These are phyloP conservation scores for Gymnodraco acuticeps DNA, from an alignment of 2,797 vertebrate species.

Conservation along the genomic window DNA sequence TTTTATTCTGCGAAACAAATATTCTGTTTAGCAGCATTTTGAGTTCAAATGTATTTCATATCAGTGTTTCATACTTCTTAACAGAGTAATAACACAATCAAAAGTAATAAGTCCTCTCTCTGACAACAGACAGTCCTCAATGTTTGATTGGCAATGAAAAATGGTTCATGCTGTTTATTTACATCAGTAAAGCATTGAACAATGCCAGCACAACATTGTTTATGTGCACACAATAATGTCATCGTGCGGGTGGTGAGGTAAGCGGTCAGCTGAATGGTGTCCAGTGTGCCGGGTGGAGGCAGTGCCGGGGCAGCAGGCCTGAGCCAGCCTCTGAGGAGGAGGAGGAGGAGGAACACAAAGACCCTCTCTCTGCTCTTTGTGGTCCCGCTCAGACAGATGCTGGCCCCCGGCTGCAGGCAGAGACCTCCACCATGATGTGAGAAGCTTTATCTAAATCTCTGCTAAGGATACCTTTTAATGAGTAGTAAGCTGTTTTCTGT, in stretches of 20 bases:
- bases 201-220: not conserved
- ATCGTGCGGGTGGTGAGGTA: slow-evolving; percentile 64
- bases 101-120: too few relatives aligned
- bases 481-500: slow-evolving; percentile 50
- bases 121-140: too few relatives aligned
- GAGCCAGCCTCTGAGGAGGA: slow-evolving; percentile 45
- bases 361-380: slow-evolving; percentile 44
- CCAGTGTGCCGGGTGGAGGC: slow-evolving; percentile 71
- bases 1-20: not conserved
- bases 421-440: slow-evolving; percentile 73
- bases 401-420: slow-evolving; percentile 19
- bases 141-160: too few relatives aligned
- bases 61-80: not conserved
- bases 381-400: slow-evolving; percentile 50
- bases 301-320: slow-evolving; percentile 63
- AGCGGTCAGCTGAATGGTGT: slow-evolving; percentile 76
- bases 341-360: slow-evolving; percentile 60
- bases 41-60: not conserved
- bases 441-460: slow-evolving; percentile 62
- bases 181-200: not conserved
- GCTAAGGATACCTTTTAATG: slow-evolving; percentile 47
- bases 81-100: not conserved
- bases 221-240: slow-evolving; percentile 34
- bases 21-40: not conserved
- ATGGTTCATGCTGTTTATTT: not conserved